Percentiles rank a stretch among this genome's conserved stretches.
Conservation (phyloP, 2,113 vertebrate species). For the Cyphomyrus discorhynchus region DNA sequence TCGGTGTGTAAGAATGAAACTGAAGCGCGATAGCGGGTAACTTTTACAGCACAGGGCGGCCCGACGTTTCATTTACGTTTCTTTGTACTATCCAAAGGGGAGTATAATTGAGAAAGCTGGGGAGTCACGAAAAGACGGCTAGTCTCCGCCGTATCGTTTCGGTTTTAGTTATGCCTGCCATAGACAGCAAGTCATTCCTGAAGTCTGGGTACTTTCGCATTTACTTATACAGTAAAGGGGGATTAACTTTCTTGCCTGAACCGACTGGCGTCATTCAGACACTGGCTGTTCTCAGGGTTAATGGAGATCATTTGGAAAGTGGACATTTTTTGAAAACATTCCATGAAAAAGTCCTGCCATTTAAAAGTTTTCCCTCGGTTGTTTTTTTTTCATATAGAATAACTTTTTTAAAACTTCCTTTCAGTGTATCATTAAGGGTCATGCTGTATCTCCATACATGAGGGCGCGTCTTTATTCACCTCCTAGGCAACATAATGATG, state of each 20-base stretch:
- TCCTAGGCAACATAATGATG: slow-evolving; percentile 81
- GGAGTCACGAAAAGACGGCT: background rate
- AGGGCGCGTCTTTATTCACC: background rate
- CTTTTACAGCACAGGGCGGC: background rate
- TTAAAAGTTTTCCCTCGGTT: background rate
- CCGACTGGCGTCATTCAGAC: background rate
- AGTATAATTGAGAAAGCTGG: background rate
- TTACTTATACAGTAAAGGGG: background rate
- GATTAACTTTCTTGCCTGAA: background rate
- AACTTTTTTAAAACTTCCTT: background rate
- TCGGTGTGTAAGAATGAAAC: background rate
- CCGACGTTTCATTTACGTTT: background rate
- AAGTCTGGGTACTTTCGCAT: background rate
- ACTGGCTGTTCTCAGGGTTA: background rate
- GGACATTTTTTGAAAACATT: background rate
- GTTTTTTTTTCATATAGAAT: background rate
- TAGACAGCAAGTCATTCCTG: background rate
- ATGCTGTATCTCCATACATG: background rate
- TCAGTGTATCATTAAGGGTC: background rate
- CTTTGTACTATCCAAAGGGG: background rate
- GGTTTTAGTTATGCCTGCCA: background rate
- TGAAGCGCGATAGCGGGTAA: background rate
- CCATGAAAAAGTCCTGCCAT: background rate
- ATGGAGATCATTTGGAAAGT: background rate
- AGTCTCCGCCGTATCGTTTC: background rate